Conservation (phyloP, 2,113 vertebrate species). For the Anguilla japonica region DNA sequence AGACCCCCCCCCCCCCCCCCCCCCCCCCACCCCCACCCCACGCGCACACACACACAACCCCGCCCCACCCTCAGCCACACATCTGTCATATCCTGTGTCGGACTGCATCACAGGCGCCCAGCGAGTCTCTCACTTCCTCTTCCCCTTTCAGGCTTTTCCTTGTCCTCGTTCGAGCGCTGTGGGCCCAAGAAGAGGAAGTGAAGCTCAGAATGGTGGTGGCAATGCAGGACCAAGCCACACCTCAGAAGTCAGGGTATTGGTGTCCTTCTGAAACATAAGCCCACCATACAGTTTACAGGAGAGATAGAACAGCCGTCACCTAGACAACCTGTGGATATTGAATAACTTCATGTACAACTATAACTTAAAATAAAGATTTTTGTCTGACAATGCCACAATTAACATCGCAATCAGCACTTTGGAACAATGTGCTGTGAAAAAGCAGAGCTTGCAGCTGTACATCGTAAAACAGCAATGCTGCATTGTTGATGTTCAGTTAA, state of each 20-base stretch:
- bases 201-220: not conserved
- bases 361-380: not conserved
- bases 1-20: not conserved
- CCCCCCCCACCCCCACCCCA: not conserved
- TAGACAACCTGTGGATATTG: not conserved
- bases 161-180: not conserved
- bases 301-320: not conserved
- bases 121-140: slow-evolving; percentile 1
- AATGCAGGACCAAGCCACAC: no score
- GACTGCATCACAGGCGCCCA: not conserved
- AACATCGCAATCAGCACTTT: not conserved
- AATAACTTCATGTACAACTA: not conserved
- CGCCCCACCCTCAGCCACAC: not conserved
- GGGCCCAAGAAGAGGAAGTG: not conserved
- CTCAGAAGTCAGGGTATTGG: not conserved
- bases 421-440: not conserved
- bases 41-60: not conserved
- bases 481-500: not conserved
- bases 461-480: not conserved
- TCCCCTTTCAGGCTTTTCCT: not conserved
- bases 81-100: slow-evolving; percentile 6
- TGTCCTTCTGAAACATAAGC: not conserved
- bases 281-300: not conserved
- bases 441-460: not conserved
- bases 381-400: not conserved